Conservation (phyloP, 2,888 invertebrate species). For the Tanytarsus gracilentus region DNA sequence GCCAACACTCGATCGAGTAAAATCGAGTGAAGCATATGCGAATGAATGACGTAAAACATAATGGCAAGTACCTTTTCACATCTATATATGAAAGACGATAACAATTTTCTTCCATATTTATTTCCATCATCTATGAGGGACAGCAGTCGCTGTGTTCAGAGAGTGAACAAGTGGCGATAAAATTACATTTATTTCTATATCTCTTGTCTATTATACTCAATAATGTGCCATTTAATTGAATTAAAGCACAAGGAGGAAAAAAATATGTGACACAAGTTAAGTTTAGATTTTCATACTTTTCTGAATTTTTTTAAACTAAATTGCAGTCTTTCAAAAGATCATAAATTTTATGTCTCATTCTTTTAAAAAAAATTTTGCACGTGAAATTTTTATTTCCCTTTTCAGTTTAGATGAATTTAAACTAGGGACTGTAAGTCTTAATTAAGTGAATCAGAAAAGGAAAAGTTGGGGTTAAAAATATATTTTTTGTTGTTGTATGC, state of each 20-base stretch:
- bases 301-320: too few relatives aligned
- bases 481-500: not conserved
- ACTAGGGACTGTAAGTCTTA: not conserved
- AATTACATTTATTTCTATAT: conserved; percentile 14
- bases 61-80: conserved; percentile 7
- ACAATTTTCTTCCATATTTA: not conserved
- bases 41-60: conserved; percentile 5
- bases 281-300: too few relatives aligned
- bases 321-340: not conserved
- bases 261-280: too few relatives aligned
- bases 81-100: not conserved
- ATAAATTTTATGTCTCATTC: not conserved
- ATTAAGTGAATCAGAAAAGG: not conserved
- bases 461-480: not conserved
- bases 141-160: not conserved
- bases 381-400: not conserved
- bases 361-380: not conserved
- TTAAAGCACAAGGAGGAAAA: too few relatives aligned
- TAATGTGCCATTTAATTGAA: conserved; percentile 2
- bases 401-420: not conserved
- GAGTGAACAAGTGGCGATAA: conserved; percentile 2
- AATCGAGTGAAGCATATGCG: not conserved
- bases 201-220: not conserved
- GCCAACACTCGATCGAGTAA: too few relatives aligned
- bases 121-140: not conserved